Conservation (phyloP, 2,888 invertebrate genomes). For the Crepidodera aurea region DNA sequence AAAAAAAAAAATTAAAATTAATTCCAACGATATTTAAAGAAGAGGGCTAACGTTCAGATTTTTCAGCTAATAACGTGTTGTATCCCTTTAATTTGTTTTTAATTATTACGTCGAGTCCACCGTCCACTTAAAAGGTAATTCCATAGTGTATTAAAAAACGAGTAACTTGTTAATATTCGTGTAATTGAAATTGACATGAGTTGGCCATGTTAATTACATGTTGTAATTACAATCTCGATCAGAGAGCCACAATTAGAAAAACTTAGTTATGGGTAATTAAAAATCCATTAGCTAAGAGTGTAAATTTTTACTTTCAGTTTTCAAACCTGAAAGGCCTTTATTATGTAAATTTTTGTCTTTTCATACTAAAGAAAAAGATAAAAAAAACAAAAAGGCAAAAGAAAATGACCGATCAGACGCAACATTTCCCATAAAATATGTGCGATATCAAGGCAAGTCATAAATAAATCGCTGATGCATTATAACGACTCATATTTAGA, state of each 20-base stretch:
- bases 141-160: slow-evolving; percentile 39
- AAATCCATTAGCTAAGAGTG: slow-evolving; percentile 61
- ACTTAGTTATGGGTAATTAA: slow-evolving; percentile 60
- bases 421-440: slow-evolving; percentile 34
- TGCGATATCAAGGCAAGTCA: slow-evolving; percentile 47
- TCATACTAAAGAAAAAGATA: no score
- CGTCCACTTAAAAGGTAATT: slow-evolving; percentile 37
- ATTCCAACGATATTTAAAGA: neutral
- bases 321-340: neutral
- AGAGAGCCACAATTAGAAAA: slow-evolving; percentile 58
- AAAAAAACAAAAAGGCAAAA: slow-evolving; percentile 24
- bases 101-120: slow-evolving; percentile 36
- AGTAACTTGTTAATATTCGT: slow-evolving; percentile 54
- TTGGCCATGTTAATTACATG: slow-evolving; percentile 57
- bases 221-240: slow-evolving; percentile 58
- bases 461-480: slow-evolving; percentile 52
- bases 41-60: neutral
- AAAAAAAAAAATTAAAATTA: neutral
- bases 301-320: slow-evolving; percentile 56
- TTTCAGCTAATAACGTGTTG: slow-evolving; percentile 33
- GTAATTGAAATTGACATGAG: slow-evolving; percentile 59
- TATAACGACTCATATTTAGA: slow-evolving; percentile 54
- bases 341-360: no score
- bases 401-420: slow-evolving; percentile 29
- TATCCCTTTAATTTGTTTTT: slow-evolving; percentile 38